Evolutionary conservation across 1,140 invertebrate species (phyloP).

Genomic region (Trinorchestia longiramus): DNA sequence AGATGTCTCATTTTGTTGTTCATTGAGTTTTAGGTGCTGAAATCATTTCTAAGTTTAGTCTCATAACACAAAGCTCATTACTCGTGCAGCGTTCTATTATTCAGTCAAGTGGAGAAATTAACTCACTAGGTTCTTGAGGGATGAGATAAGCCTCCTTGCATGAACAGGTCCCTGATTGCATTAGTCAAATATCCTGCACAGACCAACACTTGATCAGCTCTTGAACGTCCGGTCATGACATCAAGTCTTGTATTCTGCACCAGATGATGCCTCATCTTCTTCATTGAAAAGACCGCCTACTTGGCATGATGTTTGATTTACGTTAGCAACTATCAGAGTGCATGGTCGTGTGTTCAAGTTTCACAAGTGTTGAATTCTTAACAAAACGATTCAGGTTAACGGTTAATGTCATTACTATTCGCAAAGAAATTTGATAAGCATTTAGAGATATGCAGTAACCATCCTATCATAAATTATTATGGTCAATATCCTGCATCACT

Average conservation of each 20-base stretch:
- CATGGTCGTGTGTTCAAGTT: not conserved
- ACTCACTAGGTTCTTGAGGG: not conserved
- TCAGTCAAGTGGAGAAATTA: not conserved
- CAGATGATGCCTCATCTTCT: not conserved
- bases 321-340: not conserved
- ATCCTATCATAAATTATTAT: not conserved
- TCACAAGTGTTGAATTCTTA: not conserved
- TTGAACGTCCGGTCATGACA: not conserved
- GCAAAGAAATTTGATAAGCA: not conserved
- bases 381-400: not conserved
- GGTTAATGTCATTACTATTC: not conserved
- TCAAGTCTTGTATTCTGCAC: not conserved
- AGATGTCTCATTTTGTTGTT: not conserved
- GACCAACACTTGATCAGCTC: not conserved
- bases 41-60: not conserved
- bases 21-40: not conserved
- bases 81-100: not conserved
- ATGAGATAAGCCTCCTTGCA: not conserved
- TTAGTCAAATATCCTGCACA: not conserved
- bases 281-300: not conserved
- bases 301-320: not conserved
- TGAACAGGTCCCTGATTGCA: not conserved
- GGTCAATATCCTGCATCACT: not conserved
- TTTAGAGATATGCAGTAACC: not conserved
- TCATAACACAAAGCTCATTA: not conserved